Evolutionary conservation across 2,888 invertebrate species (phyloP), one percentile per base, ranked within the genome.

Genomic region (Drosophila colorata): DNA sequence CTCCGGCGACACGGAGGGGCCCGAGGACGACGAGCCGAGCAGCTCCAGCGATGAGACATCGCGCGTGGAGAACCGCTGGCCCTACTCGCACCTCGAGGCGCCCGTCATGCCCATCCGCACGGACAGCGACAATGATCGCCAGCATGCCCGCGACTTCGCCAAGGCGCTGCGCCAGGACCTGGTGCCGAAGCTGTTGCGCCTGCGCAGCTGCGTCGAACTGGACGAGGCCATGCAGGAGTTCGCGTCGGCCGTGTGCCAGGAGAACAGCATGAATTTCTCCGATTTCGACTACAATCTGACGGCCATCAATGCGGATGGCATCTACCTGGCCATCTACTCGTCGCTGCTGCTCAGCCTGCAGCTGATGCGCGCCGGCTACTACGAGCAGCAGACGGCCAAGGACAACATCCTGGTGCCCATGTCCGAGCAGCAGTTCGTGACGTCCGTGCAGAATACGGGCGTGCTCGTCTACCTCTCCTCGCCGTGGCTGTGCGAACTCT

Each of bases 151-250:
- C 18, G 95, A 96, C 89, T 98, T 97, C 90, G 95, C 96, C 0
- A 95, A 95, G 87, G 96, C 96, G 0, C 90, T 98, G 23, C 95
- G 95, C 69, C 94, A 94, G 68, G 95, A 96, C 63, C 92, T 97
- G 40, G 93, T 98, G 11, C 97, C 97, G 0, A 95, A 95, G 88
- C 93, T 98, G 2, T 91, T 97, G 46, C 93, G 95, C 23, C 93
- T 97, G 1, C 94, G 96, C 70, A 96, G 96, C 77, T 96, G 97
- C 59, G 95, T 97, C 76, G 97, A 98, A 92, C 95, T 98, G 20
- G 98, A 98, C 88, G 97, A 97, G 91, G 96, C 96, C 0, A 94
- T 98, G 91, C 98, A 98, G 92, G 96, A 97, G 90, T 98, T 98
- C 88, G 96, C 98, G 1, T 98, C 98, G 0, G 95, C 96, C 71